Evolutionary conservation across 2,888 invertebrate species (phyloP), one percentile per base, ranked within the genome.

Genomic region (Choreutis nemorana): DNA sequence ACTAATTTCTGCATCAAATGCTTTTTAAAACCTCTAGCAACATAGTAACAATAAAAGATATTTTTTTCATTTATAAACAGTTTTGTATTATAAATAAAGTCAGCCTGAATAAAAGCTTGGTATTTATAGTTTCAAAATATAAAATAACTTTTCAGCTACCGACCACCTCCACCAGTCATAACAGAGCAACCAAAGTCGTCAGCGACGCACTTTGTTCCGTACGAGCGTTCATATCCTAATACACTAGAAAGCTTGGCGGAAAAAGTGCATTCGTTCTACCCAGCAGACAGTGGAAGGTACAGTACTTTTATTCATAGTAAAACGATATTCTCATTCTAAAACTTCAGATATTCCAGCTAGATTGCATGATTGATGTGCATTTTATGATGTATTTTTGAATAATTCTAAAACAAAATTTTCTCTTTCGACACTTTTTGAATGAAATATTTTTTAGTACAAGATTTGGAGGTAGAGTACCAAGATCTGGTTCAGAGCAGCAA

Each of bases 401-500:
- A 20, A n/a, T 26, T n/a, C 13, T 21, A 22, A 18, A 6, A 7
- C 7, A 18, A 18, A 18, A 18, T n/a, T n/a, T n/a, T n/a, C n/a
- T n/a, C n/a, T n/a, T n/a, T n/a, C n/a, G n/a, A 46, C 7, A 13
- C n/a, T n/a, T n/a, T n/a, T 8, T 7, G 2, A 3, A 41, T 30
- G 13, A 15, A 11, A 9, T 27, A 38, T 33, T 11, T 13, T 55
- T 52, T 15, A 73, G 73, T 39, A 63, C 68, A 2, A 54, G 77
- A 7, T 77, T 72, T 30, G 71, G 75, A n/a, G 67, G 72, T 3
- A 51, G 77, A 31, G 84, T 94, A 67, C 91, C 94, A 9, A 83
- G 95, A 30, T 94, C 94, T 29, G 94, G 94, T 12, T 94, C 94
- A 23, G 95, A 95, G 68, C 94, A 94, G 63, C 92, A 94, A 62